These are phyloP conservation scores for Melanotaenia pygmaea DNA, from an alignment of 2,797 vertebrate species.

Conservation along the genomic window DNA sequence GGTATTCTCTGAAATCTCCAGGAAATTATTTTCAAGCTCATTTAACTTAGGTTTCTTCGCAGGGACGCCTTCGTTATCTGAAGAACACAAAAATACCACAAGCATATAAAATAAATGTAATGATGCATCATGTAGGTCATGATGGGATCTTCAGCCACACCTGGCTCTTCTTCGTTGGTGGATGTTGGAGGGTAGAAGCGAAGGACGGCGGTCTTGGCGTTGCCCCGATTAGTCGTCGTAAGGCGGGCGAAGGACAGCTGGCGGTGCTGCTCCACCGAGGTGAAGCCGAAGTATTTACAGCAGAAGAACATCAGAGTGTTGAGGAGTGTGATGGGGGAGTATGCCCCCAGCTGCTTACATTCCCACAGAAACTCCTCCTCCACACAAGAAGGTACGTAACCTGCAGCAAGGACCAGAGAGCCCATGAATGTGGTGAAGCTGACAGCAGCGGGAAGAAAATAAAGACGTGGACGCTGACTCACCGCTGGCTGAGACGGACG, in stretches of 20 bases:
- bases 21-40: constrained; percentile 79
- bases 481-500: constrained; percentile 89
- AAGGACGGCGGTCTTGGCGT: constrained; percentile 87
- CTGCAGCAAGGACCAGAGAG: constrained; percentile 64
- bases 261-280: constrained; percentile 90
- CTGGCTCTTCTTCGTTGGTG: constrained; percentile 70
- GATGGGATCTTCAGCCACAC: neutral
- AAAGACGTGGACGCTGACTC: constrained; percentile 52
- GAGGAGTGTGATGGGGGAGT: constrained; percentile 95
- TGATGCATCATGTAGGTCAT: no score
- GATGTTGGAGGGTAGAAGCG: constrained; percentile 88
- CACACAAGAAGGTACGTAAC: constrained; percentile 91
- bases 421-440: fast-evolving
- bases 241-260: constrained; percentile 94
- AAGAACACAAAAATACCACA: constrained; percentile 1
- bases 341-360: constrained; percentile 95
- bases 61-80: constrained; percentile 66
- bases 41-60: constrained; percentile 88
- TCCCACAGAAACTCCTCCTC: constrained; percentile 97
- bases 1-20: constrained; percentile 92
- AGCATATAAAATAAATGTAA: no score
- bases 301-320: constrained; percentile 98
- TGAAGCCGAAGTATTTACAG: constrained; percentile 95
- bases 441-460: neutral
- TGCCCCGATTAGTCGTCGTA: constrained; percentile 86